Evolutionary conservation across 2,113 vertebrate species (phyloP).

Genomic region (Paradoxurus hermaphroditus): DNA sequence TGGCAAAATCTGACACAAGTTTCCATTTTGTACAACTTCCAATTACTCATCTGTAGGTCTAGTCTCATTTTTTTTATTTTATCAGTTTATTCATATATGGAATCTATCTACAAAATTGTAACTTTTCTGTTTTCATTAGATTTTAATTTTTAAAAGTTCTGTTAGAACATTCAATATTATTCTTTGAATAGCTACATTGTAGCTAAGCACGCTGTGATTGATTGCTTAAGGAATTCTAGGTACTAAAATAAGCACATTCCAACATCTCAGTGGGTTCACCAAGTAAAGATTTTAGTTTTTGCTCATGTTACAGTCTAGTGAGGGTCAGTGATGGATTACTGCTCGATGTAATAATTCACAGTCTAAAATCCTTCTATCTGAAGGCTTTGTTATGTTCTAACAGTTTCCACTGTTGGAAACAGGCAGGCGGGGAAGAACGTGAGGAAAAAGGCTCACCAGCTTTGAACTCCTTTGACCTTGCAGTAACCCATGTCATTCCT

Average conservation of each 20-base stretch:
- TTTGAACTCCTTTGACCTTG: background rate
- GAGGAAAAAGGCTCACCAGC: background rate
- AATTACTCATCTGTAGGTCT: background rate
- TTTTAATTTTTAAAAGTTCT: background rate
- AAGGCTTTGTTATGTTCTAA: background rate
- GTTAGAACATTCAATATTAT: background rate
- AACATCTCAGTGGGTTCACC: background rate
- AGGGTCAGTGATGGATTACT: background rate
- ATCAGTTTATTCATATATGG: background rate
- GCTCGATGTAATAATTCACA: background rate
- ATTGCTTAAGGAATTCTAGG: background rate
- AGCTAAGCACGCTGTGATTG: background rate
- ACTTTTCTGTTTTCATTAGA: background rate
- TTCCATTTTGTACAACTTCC: background rate
- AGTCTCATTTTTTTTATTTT: background rate
- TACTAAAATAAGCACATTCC: background rate
- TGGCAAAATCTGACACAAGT: background rate
- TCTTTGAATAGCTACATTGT: background rate
- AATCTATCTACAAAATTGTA: background rate
- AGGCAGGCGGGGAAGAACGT: background rate
- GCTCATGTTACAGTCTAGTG: background rate
- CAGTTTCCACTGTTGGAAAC: background rate
- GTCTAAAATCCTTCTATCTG: background rate
- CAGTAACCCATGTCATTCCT: background rate
- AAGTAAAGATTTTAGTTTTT: slow-evolving; percentile 13